Percentiles rank a stretch among this genome's conserved stretches.
Conservation (phyloP, 2,113 vertebrate species). For the Hemibagrus wyckioides region DNA sequence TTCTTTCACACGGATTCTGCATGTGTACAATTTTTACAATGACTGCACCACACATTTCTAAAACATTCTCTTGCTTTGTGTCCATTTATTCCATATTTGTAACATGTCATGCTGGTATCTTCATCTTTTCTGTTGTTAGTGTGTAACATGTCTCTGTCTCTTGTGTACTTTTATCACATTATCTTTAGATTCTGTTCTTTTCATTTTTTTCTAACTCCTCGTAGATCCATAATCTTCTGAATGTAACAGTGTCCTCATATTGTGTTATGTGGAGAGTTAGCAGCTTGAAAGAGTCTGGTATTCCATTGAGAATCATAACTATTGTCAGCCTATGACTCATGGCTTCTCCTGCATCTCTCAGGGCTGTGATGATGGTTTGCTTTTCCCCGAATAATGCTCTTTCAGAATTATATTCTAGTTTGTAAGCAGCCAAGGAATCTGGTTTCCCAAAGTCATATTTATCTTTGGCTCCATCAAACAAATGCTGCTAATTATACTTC, state of each 20-base stretch:
- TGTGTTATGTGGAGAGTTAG: conserved; percentile 41
- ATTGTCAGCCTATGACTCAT: neutral
- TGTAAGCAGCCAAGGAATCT: conserved; percentile 6
- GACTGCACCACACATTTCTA: too few species aligned
- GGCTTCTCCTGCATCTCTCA: conserved; percentile 37
- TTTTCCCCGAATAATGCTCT: neutral
- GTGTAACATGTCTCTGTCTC: neutral
- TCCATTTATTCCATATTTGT: neutral
- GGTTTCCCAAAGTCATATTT: conserved; percentile 21
- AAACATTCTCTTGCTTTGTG: neutral
- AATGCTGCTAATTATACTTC: too few species aligned
- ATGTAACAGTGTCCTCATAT: conserved; percentile 34
- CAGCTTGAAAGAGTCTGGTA: conserved; percentile 40
- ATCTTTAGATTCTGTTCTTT: conserved; percentile 4
- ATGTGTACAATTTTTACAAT: neutral
- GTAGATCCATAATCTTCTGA: conserved; percentile 5
- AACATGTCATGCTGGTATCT: neutral
- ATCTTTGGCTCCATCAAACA: too few species aligned
- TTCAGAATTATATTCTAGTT: neutral
- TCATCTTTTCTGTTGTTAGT: neutral
- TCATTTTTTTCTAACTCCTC: conserved; percentile 42
- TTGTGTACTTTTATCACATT: conserved; percentile 45
- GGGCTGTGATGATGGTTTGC: neutral
- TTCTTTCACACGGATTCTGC: neutral
- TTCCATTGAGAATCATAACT: neutral